phyloP scores from a whole-genome alignment of 2,113 vertebrate genomes.

The Etheostoma cragini region DNA sequence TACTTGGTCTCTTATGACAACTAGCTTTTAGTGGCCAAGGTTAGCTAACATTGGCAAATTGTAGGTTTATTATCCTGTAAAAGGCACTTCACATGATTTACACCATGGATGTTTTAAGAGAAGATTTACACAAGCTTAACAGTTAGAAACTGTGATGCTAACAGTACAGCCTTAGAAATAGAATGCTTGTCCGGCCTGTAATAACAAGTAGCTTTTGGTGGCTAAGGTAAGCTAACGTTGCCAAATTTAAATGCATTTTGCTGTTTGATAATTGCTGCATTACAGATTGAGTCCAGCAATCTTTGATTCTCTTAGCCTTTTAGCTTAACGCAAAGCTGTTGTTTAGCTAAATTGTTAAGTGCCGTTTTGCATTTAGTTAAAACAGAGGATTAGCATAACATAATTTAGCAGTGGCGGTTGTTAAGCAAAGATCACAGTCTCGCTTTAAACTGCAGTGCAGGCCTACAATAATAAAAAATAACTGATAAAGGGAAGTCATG shows the following conservation, averaged over 20 bases:
- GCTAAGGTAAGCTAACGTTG: neutral
- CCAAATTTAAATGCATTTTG: neutral
- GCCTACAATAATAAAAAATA: neutral
- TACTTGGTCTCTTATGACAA: neutral
- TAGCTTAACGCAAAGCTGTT: neutral
- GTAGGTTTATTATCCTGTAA: neutral
- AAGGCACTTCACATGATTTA: neutral
- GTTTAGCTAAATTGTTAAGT: neutral
- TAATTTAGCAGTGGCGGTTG: neutral
- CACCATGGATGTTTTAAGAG: too few relatives aligned
- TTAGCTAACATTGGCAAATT: neutral
- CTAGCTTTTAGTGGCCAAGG: neutral
- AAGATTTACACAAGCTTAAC: neutral
- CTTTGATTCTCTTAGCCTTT: neutral
- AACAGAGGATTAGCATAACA: neutral
- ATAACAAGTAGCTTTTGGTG: neutral
- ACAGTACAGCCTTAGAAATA: neutral
- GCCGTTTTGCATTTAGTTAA: neutral
- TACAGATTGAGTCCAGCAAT: neutral
- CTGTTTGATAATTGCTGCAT: neutral
- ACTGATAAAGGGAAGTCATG: neutral
- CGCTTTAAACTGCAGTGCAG: slow-evolving; percentile 22
- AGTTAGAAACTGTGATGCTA: neutral
- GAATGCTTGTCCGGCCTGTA: neutral
- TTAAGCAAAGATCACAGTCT: slow-evolving; percentile 42